Percentiles rank a stretch among this genome's conserved stretches.
phyloP scores from a whole-genome alignment of 2,797 vertebrate species.

The Enteromius argenteus region DNA sequence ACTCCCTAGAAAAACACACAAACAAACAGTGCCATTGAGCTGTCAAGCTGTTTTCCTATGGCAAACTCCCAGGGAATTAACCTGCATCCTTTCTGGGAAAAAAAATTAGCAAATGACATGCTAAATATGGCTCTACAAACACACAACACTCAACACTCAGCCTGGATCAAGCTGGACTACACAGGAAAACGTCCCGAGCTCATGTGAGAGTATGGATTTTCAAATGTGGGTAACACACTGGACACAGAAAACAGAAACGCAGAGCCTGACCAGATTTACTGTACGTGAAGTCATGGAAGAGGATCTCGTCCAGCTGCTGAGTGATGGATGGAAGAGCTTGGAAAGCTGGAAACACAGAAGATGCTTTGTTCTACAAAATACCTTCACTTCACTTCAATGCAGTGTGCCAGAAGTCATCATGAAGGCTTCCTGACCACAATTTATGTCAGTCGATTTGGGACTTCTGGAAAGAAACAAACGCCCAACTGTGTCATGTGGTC shows the following conservation, averaged over 20 bases:
- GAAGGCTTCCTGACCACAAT: not conserved
- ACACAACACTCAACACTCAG: not conserved
- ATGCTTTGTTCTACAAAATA: slow-evolving; percentile 36
- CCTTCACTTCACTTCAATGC: slow-evolving; percentile 21
- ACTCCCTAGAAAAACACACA: not conserved
- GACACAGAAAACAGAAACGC: not conserved
- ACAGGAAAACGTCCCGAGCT: not conserved
- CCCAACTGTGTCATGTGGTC: not conserved
- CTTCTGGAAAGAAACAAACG: not conserved
- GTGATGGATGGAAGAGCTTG: not conserved
- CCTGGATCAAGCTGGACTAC: not conserved
- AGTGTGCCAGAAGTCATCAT: not conserved
- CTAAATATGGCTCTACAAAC: not conserved
- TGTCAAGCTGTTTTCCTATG: not conserved
- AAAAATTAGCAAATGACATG: not conserved
- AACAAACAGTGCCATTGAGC: slow-evolving; percentile 9
- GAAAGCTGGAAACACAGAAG: slow-evolving; percentile 42
- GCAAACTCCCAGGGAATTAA: slow-evolving; percentile 19
- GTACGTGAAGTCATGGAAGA: slow-evolving; percentile 32
- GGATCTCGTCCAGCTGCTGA: slow-evolving; percentile 23
- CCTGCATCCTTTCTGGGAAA: slow-evolving; percentile 38
- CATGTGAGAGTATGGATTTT: not conserved
- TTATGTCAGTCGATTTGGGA: not conserved
- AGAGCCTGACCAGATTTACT: slow-evolving; percentile 22
- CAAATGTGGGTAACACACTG: not conserved